phyloP scores from a whole-genome alignment of 2,797 vertebrate genomes.

The Neostethus bicornis region DNA sequence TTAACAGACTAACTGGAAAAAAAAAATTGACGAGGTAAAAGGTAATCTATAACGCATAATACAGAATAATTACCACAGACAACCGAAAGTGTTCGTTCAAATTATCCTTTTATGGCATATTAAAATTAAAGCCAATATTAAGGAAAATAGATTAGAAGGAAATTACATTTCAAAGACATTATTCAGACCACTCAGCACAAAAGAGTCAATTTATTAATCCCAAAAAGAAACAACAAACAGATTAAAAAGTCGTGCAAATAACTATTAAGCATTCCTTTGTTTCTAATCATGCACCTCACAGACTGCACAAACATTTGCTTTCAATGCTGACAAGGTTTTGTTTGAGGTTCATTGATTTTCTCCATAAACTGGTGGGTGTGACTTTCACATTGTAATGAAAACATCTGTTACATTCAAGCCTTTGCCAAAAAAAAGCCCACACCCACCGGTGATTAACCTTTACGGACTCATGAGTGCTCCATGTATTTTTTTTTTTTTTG shows the following conservation, averaged over 20 bases:
- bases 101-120: not conserved
- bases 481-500: not conserved
- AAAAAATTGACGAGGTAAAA: not conserved
- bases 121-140: not conserved
- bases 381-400: slow-evolving; percentile 4
- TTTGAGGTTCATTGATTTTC: not conserved
- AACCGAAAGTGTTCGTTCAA: not conserved
- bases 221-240: not conserved
- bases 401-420: not conserved
- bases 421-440: not conserved
- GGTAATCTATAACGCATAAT: not conserved
- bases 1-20: not conserved
- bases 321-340: not conserved
- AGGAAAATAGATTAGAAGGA: not conserved
- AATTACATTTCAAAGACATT: not conserved
- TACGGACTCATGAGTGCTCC: not conserved
- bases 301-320: slow-evolving; percentile 8
- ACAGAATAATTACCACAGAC: not conserved
- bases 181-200: not conserved
- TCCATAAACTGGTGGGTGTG: not conserved
- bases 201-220: not conserved
- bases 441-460: too few species aligned
- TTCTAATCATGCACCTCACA: not conserved
- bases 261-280: not conserved
- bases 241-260: not conserved